Base-by-base conservation (phyloP, 2,888 invertebrate genomes). In the Pelosia muscerda region DNA sequence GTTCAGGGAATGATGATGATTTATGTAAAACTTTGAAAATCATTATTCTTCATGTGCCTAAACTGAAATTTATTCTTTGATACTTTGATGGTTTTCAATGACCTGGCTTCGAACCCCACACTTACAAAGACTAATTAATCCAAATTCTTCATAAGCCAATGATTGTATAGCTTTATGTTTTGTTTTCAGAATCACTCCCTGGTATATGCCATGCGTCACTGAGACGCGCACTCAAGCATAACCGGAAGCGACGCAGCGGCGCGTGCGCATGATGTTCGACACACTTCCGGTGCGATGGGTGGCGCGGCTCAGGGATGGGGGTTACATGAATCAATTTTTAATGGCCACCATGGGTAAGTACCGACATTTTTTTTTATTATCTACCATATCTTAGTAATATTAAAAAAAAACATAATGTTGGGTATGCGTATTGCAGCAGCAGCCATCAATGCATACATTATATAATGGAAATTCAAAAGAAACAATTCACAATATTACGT, bases 321-420 rank as follows among this genome's bases (percentile, higher is more conserved):
- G 93, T 42, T 84, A 92, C 70, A 82, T 86, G 78, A 94, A 92
- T 78, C 94, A 95, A 74, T 90, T 94, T 76, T 81, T 94, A 63
- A 94, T 95, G 94, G 93, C 94, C 38, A 80, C 90, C 13, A 94
- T 95, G 94, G 92, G 94, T 95, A 71, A 88, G 92, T 85, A 66
- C 22, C 19, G 19, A n/a, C 8, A 53, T 49, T 13, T 25, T 19
- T 31, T 58, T 9, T 5, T 38, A 38, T 34, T 34, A 38, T 4
- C 15, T 38, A 15, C 13, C 38, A 11, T 42, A 42, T 42, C 19
- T 42, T 19, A n/a, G n/a, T n/a, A n/a, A 19, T 19, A 19, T 19
- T 6, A 42, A 19, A 19, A 42, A 42, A 42, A 42, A 19, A 15
- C 3, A 42, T 19, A 19, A 19, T 1, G 19, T 42, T 31, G 9